Conservation (phyloP, 2,113 vertebrate genomes). For the Chaetops frenatus region DNA sequence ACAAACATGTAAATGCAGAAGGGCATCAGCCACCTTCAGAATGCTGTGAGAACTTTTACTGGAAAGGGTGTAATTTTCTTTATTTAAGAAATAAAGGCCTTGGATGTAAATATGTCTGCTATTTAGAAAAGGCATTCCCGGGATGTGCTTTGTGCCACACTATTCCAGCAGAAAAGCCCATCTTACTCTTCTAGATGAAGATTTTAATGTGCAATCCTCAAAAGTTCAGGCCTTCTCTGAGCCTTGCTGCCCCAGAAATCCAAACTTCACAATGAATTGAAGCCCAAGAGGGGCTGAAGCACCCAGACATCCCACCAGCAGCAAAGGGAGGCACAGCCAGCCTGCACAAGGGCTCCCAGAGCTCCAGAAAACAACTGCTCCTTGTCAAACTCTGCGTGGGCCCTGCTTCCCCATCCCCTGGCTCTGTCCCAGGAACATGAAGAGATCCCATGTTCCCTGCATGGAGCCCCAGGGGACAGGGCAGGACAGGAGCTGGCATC, state of each 20-base stretch:
- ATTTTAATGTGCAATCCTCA: neutral
- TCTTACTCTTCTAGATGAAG: accelerated
- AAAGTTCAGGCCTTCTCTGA: neutral
- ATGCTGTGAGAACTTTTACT: neutral
- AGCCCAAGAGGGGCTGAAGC: neutral
- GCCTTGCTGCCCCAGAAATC: neutral
- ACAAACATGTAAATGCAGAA: neutral
- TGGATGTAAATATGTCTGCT: neutral
- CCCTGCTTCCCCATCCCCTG: neutral
- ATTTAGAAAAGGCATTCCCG: neutral
- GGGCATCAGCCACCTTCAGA: neutral
- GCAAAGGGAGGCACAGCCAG: neutral
- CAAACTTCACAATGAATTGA: neutral
- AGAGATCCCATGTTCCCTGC: neutral
- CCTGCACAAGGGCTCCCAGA: neutral
- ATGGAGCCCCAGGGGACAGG: neutral
- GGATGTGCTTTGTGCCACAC: neutral
- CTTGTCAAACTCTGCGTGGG: neutral
- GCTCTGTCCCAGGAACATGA: accelerated
- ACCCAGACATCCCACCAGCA: too few species aligned
- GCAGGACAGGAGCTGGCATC: neutral
- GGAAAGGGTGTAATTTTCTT: neutral
- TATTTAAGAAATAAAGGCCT: neutral
- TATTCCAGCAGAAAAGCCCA: neutral
- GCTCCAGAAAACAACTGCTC: neutral